These are phyloP conservation scores for Heteromormyrus szaboi DNA, from an alignment of 2,797 vertebrate species.

Conservation along the genomic window DNA sequence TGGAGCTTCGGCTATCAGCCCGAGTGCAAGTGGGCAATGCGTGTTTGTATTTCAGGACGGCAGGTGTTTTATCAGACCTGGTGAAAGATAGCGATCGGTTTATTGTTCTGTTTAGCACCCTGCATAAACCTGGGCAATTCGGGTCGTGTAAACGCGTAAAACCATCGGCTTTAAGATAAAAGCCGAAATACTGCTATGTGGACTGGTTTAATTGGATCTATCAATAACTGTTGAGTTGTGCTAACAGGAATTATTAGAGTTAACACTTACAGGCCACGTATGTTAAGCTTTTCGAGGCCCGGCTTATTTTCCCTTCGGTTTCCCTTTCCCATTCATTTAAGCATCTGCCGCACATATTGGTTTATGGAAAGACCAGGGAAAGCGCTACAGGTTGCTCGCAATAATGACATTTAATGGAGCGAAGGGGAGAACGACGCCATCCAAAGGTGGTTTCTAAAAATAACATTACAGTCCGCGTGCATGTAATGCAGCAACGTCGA, in stretches of 20 bases:
- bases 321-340: not conserved
- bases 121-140: not conserved
- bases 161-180: not conserved
- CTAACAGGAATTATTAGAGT: not conserved
- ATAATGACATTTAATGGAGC: not conserved
- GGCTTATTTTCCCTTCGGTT: not conserved
- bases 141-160: not conserved
- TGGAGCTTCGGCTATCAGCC: conserved; percentile 19
- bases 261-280: not conserved
- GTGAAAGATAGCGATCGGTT: conserved; percentile 9
- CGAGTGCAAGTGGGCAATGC: conserved; percentile 26
- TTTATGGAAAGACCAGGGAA: not conserved
- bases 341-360: not conserved
- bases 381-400: not conserved
- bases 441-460: not conserved
- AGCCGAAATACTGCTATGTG: not conserved
- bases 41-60: not conserved
- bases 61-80: conserved; percentile 10
- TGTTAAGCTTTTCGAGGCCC: not conserved
- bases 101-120: conserved; percentile 17
- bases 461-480: not conserved
- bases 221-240: not conserved
- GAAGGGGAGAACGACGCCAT: not conserved
- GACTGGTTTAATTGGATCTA: not conserved
- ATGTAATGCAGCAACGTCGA: not conserved